These are phyloP conservation scores for Dromococcyx pavoninus DNA, from an alignment of 2,797 vertebrate genomes.

Conservation along the genomic window DNA sequence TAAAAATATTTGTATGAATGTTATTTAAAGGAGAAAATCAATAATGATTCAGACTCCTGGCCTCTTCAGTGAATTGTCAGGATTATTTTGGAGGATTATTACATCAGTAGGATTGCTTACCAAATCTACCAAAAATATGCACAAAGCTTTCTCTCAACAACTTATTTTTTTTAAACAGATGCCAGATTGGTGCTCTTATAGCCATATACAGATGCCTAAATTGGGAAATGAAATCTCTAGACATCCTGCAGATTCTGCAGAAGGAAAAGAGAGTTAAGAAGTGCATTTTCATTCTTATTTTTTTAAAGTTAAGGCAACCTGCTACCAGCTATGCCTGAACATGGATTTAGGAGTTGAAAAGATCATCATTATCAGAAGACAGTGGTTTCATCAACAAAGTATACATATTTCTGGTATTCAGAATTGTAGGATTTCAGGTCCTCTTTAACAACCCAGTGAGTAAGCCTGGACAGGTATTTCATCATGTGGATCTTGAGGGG, in stretches of 20 bases:
- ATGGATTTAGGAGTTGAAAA: background rate
- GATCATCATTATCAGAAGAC: background rate
- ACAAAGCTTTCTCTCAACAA: background rate
- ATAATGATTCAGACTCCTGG: constrained; percentile 24
- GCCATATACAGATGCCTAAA: background rate
- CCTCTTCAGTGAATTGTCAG: background rate
- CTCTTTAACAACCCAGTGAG: background rate
- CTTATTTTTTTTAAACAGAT: background rate
- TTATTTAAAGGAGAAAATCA: constrained; percentile 57
- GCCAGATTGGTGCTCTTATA: background rate
- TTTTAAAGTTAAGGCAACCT: background rate
- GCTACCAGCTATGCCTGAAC: background rate
- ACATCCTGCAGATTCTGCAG: background rate
- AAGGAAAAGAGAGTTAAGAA: background rate
- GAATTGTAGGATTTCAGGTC: background rate
- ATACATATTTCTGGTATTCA: background rate
- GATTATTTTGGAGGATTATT: constrained; percentile 24
- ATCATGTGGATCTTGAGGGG: background rate
- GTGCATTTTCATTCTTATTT: background rate
- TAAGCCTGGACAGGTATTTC: background rate
- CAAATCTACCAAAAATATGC: background rate
- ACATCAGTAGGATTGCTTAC: background rate
- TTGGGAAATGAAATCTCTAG: background rate
- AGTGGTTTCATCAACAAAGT: background rate
- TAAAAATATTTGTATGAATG: constrained; percentile 25